A percentile compares a stretch with the other conserved stretches of the same genome.
These are phyloP conservation scores for Acanthurus lineatus DNA, from an alignment of 2,797 vertebrate species.

Conservation along the genomic window DNA sequence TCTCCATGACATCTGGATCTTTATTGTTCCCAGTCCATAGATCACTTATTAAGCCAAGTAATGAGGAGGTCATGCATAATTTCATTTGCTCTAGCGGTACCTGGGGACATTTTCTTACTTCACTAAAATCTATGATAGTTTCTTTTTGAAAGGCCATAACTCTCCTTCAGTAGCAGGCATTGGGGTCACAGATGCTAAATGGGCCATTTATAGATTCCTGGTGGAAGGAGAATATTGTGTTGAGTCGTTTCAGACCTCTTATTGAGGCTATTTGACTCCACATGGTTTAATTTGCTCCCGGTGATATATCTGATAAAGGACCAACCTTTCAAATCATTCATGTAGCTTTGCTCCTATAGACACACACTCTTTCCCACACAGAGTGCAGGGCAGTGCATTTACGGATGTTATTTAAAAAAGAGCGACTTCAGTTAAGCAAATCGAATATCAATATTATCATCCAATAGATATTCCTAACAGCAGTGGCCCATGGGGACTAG, in stretches of 20 bases:
- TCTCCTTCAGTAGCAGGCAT: constrained; percentile 82
- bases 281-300: constrained; percentile 79
- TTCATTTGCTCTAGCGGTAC: constrained; percentile 85
- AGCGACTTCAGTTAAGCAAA: constrained; percentile 58
- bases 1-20: constrained; percentile 78
- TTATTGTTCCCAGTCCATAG: constrained; percentile 81
- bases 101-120: constrained; percentile 87
- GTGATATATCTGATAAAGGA: constrained; percentile 76
- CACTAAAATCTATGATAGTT: constrained; percentile 87
- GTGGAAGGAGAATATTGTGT: constrained; percentile 81
- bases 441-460: constrained; percentile 68
- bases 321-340: constrained; percentile 69
- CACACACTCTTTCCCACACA: constrained; percentile 17
- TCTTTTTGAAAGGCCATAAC: constrained; percentile 85
- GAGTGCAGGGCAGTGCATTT: constrained; percentile 6
- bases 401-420: constrained; percentile 60
- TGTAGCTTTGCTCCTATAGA: constrained; percentile 41
- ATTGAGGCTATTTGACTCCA: constrained; percentile 81
- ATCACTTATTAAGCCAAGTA: constrained; percentile 85
- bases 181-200: constrained; percentile 87
- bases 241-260: constrained; percentile 75
- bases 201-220: constrained; percentile 85
- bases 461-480: constrained; percentile 55
- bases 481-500: constrained; percentile 41
- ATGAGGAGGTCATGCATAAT: constrained; percentile 86